Percentiles rank a stretch among this genome's conserved stretches.
phyloP scores from a whole-genome alignment of 2,888 invertebrate species.

The Darwinula stevensoni region DNA sequence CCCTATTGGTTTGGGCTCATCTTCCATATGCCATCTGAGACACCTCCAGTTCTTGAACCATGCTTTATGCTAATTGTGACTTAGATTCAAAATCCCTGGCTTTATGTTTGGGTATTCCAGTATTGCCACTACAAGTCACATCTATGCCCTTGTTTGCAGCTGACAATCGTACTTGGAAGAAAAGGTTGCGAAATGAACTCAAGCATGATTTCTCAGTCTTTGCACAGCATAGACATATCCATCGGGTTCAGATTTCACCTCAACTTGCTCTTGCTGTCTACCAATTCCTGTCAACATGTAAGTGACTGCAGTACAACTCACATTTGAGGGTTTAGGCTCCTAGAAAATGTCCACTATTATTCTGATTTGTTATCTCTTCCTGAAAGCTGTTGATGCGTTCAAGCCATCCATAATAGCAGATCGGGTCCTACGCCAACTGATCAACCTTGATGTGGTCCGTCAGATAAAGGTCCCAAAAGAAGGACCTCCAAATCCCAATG shows the following conservation, averaged over 20 bases:
- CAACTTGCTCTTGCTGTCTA: constrained; percentile 76
- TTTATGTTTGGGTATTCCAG: too few relatives aligned
- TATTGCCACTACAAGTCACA: too few relatives aligned
- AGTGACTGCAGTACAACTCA: constrained; percentile 16
- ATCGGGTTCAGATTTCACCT: constrained; percentile 56
- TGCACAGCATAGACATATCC: constrained; percentile 15
- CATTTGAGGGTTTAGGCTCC: neutral
- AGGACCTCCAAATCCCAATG: too few relatives aligned
- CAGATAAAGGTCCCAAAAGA: neutral
- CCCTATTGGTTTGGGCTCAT: too few relatives aligned
- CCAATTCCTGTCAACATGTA: constrained; percentile 78
- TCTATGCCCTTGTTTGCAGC: neutral
- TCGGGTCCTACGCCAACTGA: neutral
- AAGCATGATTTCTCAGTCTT: neutral
- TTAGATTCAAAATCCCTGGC: too few relatives aligned
- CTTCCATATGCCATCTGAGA: too few relatives aligned
- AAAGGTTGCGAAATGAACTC: neutral
- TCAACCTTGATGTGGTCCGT: neutral
- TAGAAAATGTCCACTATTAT: neutral
- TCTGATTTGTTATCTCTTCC: neutral
- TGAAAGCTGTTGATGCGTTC: neutral
- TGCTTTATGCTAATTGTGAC: too few relatives aligned
- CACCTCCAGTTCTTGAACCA: too few relatives aligned
- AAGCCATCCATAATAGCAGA: neutral
- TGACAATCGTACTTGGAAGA: neutral